phyloP scores from a whole-genome alignment of 2,888 invertebrate genomes.

The Gymnocheta viridis region DNA sequence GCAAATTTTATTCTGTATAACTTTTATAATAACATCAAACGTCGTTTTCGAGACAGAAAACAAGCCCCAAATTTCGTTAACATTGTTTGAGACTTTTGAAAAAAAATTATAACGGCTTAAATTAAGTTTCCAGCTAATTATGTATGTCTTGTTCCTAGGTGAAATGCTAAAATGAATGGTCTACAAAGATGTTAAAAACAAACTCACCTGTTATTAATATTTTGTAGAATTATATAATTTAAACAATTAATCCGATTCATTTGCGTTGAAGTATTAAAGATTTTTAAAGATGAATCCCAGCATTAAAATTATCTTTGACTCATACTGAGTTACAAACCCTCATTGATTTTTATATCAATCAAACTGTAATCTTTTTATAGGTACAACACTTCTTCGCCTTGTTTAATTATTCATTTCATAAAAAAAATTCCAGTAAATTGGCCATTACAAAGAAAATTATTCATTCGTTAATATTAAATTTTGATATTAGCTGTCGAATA shows the following conservation, averaged over 20 bases:
- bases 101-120: background rate
- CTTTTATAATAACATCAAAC: no score
- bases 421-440: background rate
- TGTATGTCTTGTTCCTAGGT: no score
- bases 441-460: background rate
- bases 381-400: background rate
- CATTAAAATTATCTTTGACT: constrained; percentile 7
- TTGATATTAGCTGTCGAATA: background rate
- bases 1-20: no score
- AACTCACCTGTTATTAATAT: constrained; percentile 45
- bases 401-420: background rate
- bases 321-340: background rate
- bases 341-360: background rate
- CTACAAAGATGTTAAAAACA: background rate
- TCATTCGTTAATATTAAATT: background rate
- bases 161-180: no score
- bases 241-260: constrained; percentile 51
- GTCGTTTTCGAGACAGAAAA: no score
- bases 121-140: constrained; percentile 19
- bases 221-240: background rate
- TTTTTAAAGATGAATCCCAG: background rate
- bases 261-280: background rate
- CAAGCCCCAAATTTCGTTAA: no score
- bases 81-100: background rate
- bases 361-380: constrained; percentile 6